Conservation (phyloP, 1,140 invertebrate genomes). For the Drosophila neocordata region DNA sequence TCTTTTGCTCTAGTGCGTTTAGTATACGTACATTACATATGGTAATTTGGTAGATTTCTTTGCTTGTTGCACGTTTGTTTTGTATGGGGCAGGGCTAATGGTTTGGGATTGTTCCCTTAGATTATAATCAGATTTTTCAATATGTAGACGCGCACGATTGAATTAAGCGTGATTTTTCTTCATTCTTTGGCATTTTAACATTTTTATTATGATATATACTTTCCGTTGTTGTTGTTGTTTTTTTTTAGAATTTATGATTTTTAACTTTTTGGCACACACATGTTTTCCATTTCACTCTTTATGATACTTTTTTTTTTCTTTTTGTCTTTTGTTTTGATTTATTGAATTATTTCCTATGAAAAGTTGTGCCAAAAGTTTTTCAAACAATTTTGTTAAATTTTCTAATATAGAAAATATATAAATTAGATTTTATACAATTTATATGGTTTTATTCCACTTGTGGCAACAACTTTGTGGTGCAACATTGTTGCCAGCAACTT, state of each 20-base stretch:
- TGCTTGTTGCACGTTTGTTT: slow-evolving; percentile 34
- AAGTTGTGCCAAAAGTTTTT: slow-evolving; percentile 34
- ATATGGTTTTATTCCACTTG: slow-evolving; percentile 21
- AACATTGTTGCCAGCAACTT: slow-evolving; percentile 39
- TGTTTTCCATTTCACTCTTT: neutral
- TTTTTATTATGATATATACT: neutral
- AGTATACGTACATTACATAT: slow-evolving; percentile 55
- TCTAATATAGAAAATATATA: slow-evolving; percentile 20
- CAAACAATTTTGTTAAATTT: slow-evolving; percentile 10
- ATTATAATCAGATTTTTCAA: slow-evolving; percentile 58
- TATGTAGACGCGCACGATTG: slow-evolving; percentile 47
- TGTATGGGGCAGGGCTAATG: slow-evolving; percentile 22
- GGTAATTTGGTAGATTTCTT: slow-evolving; percentile 55
- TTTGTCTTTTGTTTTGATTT: slow-evolving; percentile 26
- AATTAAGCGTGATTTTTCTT: slow-evolving; percentile 48
- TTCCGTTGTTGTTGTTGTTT: neutral
- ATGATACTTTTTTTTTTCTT: slow-evolving; percentile 8
- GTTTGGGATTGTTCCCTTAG: slow-evolving; percentile 20
- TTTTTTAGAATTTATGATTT: slow-evolving; percentile 6
- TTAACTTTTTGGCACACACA: slow-evolving; percentile 8
- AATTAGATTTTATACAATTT: slow-evolving; percentile 30
- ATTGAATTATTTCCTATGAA: neutral
- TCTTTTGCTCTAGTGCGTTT: neutral
- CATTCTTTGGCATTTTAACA: slow-evolving; percentile 4
- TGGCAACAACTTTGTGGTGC: slow-evolving; percentile 54